These are phyloP conservation scores for Diogma glabrata DNA, from an alignment of 2,888 invertebrate genomes.

Conservation along the genomic window DNA sequence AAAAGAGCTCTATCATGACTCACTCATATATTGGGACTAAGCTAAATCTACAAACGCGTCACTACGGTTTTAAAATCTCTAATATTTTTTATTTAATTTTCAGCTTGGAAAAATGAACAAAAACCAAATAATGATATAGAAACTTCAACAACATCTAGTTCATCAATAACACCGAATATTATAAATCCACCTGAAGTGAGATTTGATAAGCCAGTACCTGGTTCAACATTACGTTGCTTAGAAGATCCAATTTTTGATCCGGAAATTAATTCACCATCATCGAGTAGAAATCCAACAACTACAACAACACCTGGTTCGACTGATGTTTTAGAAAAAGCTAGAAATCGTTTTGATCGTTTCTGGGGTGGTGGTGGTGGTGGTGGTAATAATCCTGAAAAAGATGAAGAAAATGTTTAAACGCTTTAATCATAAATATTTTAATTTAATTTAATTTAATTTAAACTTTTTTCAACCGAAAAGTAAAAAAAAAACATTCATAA, in stretches of 20 bases:
- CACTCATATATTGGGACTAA: too few relatives aligned
- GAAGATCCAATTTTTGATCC: slow-evolving; percentile 44
- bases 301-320: slow-evolving; percentile 38
- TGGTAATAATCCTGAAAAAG: slow-evolving; percentile 40
- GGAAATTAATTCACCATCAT: slow-evolving; percentile 19
- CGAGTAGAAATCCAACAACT: slow-evolving; percentile 24
- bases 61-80: too few relatives aligned
- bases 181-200: slow-evolving; percentile 11
- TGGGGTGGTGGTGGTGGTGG: too few relatives aligned
- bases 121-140: slow-evolving; percentile 3
- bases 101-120: slow-evolving; percentile 10
- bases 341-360: slow-evolving; percentile 73
- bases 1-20: too few relatives aligned
- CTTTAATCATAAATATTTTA: not conserved
- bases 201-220: slow-evolving; percentile 35
- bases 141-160: slow-evolving; percentile 10
- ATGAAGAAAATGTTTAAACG: slow-evolving; percentile 42
- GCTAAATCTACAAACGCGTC: too few relatives aligned
- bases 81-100: too few relatives aligned
- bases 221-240: slow-evolving; percentile 40
- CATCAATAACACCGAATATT: slow-evolving; percentile 9
- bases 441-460: not conserved
- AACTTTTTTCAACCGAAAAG: not conserved
- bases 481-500: not conserved
- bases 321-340: slow-evolving; percentile 68